These are phyloP conservation scores for Myotis lucifugus DNA, from an alignment of 2,113 vertebrate genomes.

Conservation along the genomic window DNA sequence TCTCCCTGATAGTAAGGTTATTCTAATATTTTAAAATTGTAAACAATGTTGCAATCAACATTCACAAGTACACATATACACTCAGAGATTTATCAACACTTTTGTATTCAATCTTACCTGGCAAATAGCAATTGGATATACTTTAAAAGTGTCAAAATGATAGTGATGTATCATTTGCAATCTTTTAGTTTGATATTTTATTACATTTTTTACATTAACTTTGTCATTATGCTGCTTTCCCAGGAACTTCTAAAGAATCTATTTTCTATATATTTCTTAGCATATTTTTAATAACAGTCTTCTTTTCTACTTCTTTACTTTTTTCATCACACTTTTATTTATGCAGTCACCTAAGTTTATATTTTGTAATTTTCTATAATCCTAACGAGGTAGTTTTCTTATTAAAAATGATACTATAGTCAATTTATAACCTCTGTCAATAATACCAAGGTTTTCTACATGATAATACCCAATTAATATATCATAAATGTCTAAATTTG, in stretches of 20 bases:
- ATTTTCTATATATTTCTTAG: neutral
- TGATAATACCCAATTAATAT: neutral
- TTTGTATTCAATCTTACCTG: neutral
- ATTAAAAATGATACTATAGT: neutral
- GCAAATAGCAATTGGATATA: neutral
- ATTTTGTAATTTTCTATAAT: neutral
- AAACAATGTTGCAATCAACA: neutral
- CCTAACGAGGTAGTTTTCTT: neutral
- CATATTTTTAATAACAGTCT: neutral
- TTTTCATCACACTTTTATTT: neutral
- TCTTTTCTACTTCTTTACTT: constrained; percentile 6
- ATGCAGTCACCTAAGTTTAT: neutral
- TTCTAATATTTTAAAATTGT: neutral
- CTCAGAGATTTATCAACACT: neutral
- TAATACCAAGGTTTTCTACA: neutral
- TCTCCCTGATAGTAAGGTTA: neutral
- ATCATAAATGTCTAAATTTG: neutral
- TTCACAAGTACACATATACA: neutral
- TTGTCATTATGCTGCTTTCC: neutral
- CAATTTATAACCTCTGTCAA: neutral
- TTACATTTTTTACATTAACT: neutral
- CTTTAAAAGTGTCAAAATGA: constrained; percentile 27
- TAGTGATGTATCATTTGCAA: neutral
- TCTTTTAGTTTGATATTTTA: constrained; percentile 10
- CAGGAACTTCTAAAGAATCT: neutral